Conservation (phyloP, 2,797 vertebrate species). For the Danionella dracula region DNA sequence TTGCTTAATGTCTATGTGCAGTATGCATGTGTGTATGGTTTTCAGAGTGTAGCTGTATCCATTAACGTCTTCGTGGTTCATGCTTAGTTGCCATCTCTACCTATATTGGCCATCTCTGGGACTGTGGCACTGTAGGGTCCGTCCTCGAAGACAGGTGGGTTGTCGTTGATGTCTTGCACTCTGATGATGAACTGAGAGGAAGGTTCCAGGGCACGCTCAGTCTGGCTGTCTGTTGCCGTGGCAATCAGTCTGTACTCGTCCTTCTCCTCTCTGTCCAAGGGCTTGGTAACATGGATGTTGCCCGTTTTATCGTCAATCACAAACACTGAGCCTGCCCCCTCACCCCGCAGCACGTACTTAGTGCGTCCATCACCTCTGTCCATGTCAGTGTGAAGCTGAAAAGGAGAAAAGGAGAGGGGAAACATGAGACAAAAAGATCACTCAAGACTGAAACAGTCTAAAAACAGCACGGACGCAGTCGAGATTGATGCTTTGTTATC, state of each 20-base stretch:
- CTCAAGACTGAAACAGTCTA: not conserved
- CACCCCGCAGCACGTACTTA: constrained; percentile 83
- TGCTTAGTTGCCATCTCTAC: constrained; percentile 53
- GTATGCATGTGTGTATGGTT: too few relatives aligned
- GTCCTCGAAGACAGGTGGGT: constrained; percentile 82
- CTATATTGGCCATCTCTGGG: constrained; percentile 89
- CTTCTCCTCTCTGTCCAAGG: constrained; percentile 87
- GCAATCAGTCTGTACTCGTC: constrained; percentile 84
- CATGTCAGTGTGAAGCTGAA: constrained; percentile 82
- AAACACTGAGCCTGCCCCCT: constrained; percentile 86
- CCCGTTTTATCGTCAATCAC: constrained; percentile 90
- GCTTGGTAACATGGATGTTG: constrained; percentile 90
- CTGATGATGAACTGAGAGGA: constrained; percentile 90
- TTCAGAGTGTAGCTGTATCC: too few relatives aligned
- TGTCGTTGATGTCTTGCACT: constrained; percentile 91
- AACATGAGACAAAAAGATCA: not conserved
- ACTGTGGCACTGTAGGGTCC: constrained; percentile 83
- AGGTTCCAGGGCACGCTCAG: constrained; percentile 83
- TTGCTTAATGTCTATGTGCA: too few relatives aligned
- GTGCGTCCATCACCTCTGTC: constrained; percentile 84
- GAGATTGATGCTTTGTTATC: too few relatives aligned
- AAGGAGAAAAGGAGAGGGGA: not conserved
- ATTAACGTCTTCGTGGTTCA: too few relatives aligned
- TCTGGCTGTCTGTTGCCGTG: constrained; percentile 83
- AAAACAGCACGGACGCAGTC: too few relatives aligned